Base-by-base conservation (phyloP, 2,113 vertebrate species). In the Heterotilapia buettikoferi region DNA sequence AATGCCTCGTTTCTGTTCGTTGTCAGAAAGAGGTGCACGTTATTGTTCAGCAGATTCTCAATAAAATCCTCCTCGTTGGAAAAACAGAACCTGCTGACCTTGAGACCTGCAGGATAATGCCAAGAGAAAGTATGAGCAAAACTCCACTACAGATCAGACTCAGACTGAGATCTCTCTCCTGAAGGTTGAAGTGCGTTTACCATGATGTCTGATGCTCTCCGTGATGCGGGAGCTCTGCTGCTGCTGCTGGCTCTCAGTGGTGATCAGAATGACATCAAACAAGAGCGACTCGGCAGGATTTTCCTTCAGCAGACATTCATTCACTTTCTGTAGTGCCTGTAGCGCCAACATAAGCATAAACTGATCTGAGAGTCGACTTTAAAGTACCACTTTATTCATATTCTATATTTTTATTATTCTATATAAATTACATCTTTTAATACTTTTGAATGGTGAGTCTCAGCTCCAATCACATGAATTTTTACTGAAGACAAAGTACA, bases 51-150 rank as follows among this genome's bases (percentile, higher is more conserved):
- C 21, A 98, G 95, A 88, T 94, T 96, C 45, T 96, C 91, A 0
- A 93, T 90, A 68, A 97, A 97, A 81, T 97, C 96, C 56, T 96
- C 95, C 0, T 95, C 89, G 0, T 84, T 92, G 85, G 96, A 95
- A 0, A 98, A 97, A 90, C 96, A 97, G 93, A 98, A 98, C 80
- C 95, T 96, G 88, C 97, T 91, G 81, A 98, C 95, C 43, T 97
- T 96, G 40, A 98, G 92, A 89, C 96, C 97, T 98, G 6, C 36
- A 84, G 87, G 16, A 78, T 31, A 50, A 78, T 78, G 3, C 18
- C 16, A 47, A 31, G 9, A 52, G 26, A 11, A 78, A 78, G 26
- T 12, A 78, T 78, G 9, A 78, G 43, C 16, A 78, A 31, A 78
- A 76, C 24, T 76, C 43, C 71, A 71, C 36, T 5, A 47, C 71